A percentile compares a stretch with the other conserved stretches of the same genome.
phyloP scores from a whole-genome alignment of 1,140 invertebrate species.

The Anastrepha ludens region DNA sequence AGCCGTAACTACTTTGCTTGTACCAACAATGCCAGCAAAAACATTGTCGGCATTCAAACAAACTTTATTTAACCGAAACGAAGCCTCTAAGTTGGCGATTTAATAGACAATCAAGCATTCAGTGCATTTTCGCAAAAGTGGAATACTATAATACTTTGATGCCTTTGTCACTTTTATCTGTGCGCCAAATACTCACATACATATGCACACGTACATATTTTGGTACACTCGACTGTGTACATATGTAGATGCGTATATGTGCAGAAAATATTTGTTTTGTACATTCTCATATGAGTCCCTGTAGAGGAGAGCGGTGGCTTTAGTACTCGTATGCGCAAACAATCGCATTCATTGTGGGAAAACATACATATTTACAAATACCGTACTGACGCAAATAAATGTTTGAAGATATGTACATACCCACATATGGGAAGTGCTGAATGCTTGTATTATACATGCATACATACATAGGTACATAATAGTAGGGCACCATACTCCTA shows the following conservation, averaged over 20 bases:
- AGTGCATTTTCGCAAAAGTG: constrained; percentile 21
- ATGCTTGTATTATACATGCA: not conserved
- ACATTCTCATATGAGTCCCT: not conserved
- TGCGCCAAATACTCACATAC: not conserved
- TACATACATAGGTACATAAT: not conserved
- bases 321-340: not conserved
- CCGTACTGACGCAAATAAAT: not conserved
- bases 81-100: not conserved
- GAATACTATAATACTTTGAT: constrained; percentile 12
- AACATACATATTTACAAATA: not conserved
- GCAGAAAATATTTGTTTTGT: not conserved
- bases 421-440: not conserved
- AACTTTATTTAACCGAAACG: not conserved
- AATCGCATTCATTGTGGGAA: constrained; percentile 16
- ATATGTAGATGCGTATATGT: not conserved
- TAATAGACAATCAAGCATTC: constrained; percentile 7
- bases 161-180: not conserved
- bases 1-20: not conserved
- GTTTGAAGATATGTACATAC: not conserved
- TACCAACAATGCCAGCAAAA: not conserved
- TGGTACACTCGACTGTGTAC: too few relatives aligned
- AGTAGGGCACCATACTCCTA: too few relatives aligned
- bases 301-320: not conserved
- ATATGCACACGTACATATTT: not conserved
- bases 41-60: not conserved